Percentiles rank a stretch among this genome's conserved stretches.
Evolutionary conservation across 2,113 vertebrate genomes (phyloP).

Genomic region (Ailuropoda melanoleuca): DNA sequence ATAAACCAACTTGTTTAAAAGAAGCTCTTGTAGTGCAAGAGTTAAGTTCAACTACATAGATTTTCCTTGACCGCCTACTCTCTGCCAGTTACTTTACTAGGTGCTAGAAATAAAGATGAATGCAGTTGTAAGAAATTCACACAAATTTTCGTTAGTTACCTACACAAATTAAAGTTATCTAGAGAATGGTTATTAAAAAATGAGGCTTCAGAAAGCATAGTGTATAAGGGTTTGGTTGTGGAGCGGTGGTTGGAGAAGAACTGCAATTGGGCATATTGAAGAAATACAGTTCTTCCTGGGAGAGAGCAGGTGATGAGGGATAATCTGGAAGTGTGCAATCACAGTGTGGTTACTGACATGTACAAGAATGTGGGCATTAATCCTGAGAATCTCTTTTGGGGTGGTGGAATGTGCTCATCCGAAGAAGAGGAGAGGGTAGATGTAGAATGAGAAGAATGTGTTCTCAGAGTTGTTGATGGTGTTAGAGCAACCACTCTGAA

Average conservation of each 20-base stretch:
- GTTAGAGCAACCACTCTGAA: neutral
- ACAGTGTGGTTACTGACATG: neutral
- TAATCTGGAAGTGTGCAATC: neutral
- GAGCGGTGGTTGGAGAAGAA: neutral
- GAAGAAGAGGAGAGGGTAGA: neutral
- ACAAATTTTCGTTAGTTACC: neutral
- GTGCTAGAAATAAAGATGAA: neutral
- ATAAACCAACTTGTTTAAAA: constrained; percentile 28
- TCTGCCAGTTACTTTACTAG: neutral
- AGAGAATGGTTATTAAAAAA: neutral
- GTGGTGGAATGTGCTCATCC: neutral
- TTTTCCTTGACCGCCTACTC: neutral
- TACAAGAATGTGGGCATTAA: neutral
- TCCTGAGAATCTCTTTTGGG: neutral
- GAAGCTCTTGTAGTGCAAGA: neutral
- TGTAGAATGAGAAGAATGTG: neutral
- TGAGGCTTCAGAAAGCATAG: neutral
- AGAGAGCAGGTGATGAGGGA: neutral
- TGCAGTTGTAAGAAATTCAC: neutral
- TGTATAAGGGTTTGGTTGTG: neutral
- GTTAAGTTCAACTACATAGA: neutral
- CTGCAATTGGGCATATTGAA: neutral
- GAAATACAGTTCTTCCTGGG: neutral
- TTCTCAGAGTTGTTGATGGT: neutral
- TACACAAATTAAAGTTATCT: neutral